phyloP scores from a whole-genome alignment of 2,113 vertebrate species.

The Hippopotamus amphibius region DNA sequence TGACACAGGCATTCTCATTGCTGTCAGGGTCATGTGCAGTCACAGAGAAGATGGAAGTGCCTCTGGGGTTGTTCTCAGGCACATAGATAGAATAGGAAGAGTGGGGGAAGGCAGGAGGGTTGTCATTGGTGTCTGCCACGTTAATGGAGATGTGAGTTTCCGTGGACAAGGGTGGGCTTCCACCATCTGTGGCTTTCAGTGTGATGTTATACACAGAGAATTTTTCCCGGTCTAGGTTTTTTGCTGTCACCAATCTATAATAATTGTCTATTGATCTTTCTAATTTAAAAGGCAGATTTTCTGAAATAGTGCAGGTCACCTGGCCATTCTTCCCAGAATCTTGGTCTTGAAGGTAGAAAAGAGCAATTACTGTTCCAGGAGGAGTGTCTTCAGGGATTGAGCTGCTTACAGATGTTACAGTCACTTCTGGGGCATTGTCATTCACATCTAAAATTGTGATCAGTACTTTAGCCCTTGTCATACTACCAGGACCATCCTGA shows the following conservation, averaged over 20 bases:
- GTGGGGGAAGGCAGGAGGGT: constrained; percentile 88
- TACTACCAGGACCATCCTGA: constrained; percentile 86
- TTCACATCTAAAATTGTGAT: constrained; percentile 89
- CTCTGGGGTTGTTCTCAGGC: constrained; percentile 91
- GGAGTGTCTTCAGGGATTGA: constrained; percentile 85
- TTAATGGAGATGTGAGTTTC: constrained; percentile 87
- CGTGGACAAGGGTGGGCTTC: constrained; percentile 79
- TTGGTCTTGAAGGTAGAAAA: constrained; percentile 87
- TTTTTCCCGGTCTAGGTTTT: constrained; percentile 82
- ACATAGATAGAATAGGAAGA: constrained; percentile 89
- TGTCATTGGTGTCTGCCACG: constrained; percentile 91
- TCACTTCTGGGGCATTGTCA: constrained; percentile 83
- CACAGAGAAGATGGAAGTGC: constrained; percentile 87
- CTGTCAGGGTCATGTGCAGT: constrained; percentile 90
- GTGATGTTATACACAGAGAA: constrained; percentile 80
- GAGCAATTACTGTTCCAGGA: constrained; percentile 85
- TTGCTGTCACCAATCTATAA: constrained; percentile 87
- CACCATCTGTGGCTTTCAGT: constrained; percentile 81
- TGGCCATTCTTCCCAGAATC: constrained; percentile 88
- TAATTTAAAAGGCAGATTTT: constrained; percentile 85
- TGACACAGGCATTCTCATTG: constrained; percentile 90
- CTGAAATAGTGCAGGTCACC: constrained; percentile 83
- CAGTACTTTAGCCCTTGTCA: constrained; percentile 85
- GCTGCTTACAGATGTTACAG: constrained; percentile 75
- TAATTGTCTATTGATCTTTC: constrained; percentile 84